phyloP scores from a whole-genome alignment of 2,888 invertebrate genomes.

The Autographa gamma region DNA sequence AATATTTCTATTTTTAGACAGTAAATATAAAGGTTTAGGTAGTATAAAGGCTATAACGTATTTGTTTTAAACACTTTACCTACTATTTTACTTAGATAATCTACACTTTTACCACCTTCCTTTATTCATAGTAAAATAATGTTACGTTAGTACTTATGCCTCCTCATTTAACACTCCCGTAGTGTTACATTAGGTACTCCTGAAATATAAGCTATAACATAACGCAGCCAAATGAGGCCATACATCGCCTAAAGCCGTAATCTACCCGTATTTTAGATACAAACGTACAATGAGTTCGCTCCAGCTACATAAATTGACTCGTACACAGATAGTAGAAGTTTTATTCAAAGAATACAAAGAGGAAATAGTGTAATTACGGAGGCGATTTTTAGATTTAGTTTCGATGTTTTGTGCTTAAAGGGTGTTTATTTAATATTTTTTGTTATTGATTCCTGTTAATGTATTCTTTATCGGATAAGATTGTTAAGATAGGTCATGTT shows the following conservation, averaged over 20 bases:
- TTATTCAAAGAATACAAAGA: not conserved
- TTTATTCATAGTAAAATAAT: not conserved
- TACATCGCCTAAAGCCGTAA: constrained; percentile 34
- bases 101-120: not conserved
- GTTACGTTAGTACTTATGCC: not conserved
- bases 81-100: not conserved
- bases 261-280: constrained; percentile 43
- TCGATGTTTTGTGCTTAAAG: no score
- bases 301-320: constrained; percentile 29
- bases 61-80: no score
- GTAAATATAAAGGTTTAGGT: no score
- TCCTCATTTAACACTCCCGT: not conserved
- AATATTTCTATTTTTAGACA: no score
- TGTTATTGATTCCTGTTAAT: no score
- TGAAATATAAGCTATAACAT: constrained; percentile 31
- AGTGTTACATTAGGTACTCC: constrained; percentile 16
- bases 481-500: no score
- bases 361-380: not conserved
- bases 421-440: no score
- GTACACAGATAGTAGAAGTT: not conserved
- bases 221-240: constrained; percentile 32
- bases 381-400: not conserved
- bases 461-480: no score
- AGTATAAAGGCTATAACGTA: no score
- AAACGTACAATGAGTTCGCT: constrained; percentile 17